Conservation (phyloP, 2,113 vertebrate genomes). For the Hystrix brachyura region DNA sequence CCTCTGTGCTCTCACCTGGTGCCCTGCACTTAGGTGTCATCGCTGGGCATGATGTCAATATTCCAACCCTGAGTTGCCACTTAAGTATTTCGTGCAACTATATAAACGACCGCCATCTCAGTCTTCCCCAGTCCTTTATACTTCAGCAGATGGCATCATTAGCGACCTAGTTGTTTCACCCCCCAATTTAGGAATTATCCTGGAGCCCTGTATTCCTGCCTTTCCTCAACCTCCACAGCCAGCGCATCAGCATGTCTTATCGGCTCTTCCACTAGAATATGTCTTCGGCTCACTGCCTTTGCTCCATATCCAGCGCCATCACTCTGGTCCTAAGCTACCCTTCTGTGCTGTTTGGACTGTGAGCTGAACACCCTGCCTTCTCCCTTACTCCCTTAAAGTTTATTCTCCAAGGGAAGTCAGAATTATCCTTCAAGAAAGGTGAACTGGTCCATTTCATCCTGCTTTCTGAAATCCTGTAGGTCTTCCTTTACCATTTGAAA, state of each 20-base stretch:
- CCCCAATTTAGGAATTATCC: not conserved
- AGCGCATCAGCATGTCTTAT: not conserved
- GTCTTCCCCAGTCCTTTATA: not conserved
- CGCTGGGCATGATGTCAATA: not conserved
- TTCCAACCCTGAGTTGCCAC: not conserved
- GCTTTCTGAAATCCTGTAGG: constrained; percentile 3
- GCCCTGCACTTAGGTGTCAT: not conserved
- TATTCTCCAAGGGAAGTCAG: not conserved
- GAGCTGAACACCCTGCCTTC: not conserved
- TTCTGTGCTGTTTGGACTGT: not conserved
- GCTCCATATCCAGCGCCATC: not conserved
- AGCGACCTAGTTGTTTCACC: not conserved
- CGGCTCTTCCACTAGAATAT: not conserved
- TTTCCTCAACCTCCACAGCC: not conserved
- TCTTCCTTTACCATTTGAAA: not conserved
- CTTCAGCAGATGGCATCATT: not conserved
- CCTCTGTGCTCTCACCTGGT: not conserved
- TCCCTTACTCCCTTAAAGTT: not conserved
- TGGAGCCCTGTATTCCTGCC: not conserved
- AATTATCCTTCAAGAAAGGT: not conserved
- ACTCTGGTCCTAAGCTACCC: not conserved
- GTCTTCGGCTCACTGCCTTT: not conserved
- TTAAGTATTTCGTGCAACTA: not conserved
- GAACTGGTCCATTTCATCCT: not conserved
- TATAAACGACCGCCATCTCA: not conserved